Percentiles rank a stretch among this genome's conserved stretches.
Evolutionary conservation across 2,113 vertebrate species (phyloP).

Genomic region (Embiotoca jacksoni): DNA sequence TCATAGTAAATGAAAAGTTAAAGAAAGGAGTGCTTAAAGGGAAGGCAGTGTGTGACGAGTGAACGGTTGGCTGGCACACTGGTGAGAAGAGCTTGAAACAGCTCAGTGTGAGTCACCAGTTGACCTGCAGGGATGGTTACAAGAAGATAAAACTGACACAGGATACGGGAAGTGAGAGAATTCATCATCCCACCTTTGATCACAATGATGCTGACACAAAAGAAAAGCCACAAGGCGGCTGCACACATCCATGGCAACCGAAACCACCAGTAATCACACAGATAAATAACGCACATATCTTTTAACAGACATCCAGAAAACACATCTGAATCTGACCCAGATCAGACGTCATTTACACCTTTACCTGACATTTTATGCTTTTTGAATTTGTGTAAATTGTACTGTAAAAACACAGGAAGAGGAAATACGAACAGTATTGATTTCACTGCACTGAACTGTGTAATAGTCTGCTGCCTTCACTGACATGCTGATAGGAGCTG

Average conservation of each 20-base stretch:
- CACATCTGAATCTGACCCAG: neutral
- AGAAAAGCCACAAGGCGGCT: constrained; percentile 4
- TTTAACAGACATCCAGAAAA: neutral
- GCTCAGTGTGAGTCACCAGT: constrained; percentile 55
- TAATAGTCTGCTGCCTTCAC: too few species aligned
- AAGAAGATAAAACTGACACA: constrained; percentile 30
- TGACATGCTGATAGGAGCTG: too few species aligned
- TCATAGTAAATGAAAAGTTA: neutral
- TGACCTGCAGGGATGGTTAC: constrained; percentile 7
- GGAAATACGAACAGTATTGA: too few species aligned
- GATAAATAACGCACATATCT: neutral
- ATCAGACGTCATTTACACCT: neutral
- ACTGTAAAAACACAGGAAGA: too few species aligned
- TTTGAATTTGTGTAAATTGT: too few species aligned
- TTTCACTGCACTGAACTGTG: too few species aligned
- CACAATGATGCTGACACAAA: constrained; percentile 23
- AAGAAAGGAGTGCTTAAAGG: neutral
- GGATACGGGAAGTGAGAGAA: constrained; percentile 46
- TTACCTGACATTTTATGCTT: neutral
- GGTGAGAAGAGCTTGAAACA: constrained; percentile 30
- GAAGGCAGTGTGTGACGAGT: neutral
- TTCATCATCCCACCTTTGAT: constrained; percentile 38
- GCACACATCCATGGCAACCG: constrained; percentile 10
- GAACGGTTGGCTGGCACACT: neutral
- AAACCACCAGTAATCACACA: constrained; percentile 10